A percentile compares a stretch with the other conserved stretches of the same genome.
Conservation (phyloP, 2,113 vertebrate genomes). For the Manacus vitellinus region DNA sequence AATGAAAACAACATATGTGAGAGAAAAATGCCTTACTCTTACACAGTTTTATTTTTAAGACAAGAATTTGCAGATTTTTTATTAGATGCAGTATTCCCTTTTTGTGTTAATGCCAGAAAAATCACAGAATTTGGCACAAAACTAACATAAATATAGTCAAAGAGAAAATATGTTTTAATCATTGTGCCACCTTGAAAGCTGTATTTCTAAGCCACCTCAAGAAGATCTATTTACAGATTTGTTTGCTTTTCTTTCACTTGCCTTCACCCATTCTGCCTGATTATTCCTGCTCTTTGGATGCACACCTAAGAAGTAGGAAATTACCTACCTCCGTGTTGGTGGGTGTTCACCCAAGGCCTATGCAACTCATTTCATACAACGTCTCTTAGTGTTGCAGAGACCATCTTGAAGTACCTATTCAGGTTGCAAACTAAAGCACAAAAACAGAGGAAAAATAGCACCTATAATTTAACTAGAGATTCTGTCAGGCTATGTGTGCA, state of each 20-base stretch:
- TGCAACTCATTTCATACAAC: neutral
- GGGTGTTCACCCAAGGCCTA: neutral
- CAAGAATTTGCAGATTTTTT: neutral
- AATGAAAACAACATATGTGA: neutral
- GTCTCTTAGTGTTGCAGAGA: neutral
- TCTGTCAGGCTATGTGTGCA: neutral
- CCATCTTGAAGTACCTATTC: neutral
- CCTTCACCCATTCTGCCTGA: neutral
- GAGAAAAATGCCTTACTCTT: neutral
- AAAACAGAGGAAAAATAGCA: neutral
- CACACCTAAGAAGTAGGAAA: neutral
- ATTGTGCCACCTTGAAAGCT: neutral
- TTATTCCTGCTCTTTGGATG: neutral
- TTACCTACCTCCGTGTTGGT: neutral
- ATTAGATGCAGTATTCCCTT: neutral
- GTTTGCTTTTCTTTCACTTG: neutral
- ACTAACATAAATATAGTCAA: neutral
- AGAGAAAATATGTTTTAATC: neutral
- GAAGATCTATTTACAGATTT: neutral
- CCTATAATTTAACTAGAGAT: neutral
- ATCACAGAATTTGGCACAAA: neutral
- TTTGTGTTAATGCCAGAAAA: neutral
- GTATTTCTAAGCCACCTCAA: neutral
- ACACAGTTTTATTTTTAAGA: neutral
- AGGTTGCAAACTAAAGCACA: neutral